Base-by-base conservation (phyloP, 2,797 vertebrate genomes). In the Brachyalestes nurse region DNA sequence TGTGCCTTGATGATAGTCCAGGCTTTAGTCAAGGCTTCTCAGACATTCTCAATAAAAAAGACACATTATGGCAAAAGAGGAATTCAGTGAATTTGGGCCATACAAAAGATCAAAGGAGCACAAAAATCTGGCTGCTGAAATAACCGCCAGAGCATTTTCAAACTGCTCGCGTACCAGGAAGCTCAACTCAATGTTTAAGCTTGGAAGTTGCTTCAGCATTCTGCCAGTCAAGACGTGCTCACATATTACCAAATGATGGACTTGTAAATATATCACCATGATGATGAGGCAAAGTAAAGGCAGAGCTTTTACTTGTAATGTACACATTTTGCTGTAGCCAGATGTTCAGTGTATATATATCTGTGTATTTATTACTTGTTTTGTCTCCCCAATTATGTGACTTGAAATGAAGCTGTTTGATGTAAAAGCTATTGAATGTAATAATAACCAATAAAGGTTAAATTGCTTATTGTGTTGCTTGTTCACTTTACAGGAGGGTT, bases 341-440 rank as follows among this genome's bases (percentile, higher is more conserved):
- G 62, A 81, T 82, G 79, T 84, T 86, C 67, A 82, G 55, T 87
- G 57, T 83, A 86, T 53, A 77, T 66, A 66, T 85, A 55, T 88
- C 66, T 80, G 81, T 86, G 84, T 90, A 84, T 90, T 84, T 78
- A 87, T 90, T 88, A 65, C 66, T 40, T 75, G 71, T 74, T 67
- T 71, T 76, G 53, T 75, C 85, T 75, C 84, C 88, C 82, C 8
- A 61, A 72, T 81, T 88, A 78, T 88, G 72, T 80, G 87, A 88
- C 72, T 66, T 81, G 51, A 90, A 89, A 78, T 88, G 74, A 92
- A 91, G 80, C 70, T 87, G 83, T 85, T 53, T 85, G 74, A 85
- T 82, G 66, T 73, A 78, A 87, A 88, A 89, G 78, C 75, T 89
- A 86, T n/a, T 87, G 82, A 91, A 91, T 88, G 83, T 91, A 85